Evolutionary conservation across 2,888 invertebrate genomes (phyloP), one percentile per base, ranked within the genome.

Genomic region (Andricus quercusramuli): DNA sequence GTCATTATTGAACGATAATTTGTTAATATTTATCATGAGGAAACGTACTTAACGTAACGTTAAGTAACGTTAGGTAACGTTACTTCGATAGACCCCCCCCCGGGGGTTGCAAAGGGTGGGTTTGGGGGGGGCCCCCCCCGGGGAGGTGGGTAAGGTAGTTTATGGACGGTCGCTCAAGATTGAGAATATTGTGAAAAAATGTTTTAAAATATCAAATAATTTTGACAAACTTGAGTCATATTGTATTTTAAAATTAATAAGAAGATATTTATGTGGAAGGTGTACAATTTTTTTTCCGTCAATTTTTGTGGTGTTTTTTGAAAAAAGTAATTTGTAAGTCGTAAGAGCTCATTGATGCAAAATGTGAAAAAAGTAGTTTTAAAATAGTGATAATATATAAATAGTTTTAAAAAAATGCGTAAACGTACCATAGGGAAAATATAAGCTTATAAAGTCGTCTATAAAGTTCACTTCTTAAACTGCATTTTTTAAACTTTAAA

Each of bases 341-440:
- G 13, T 47, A 47, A 17, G 17, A 17, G 56, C 56, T 56, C 56
- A 56, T 11, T 22, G n/a, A n/a, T n/a, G 56, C n/a, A 11, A 56
- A 56, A n/a, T 56, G 56, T 56, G 56, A 56, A n/a, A 56, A 56
- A n/a, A 56, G 56, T 22, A 59, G 59, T 22, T 59, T 59, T 59
- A 22, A 59, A 22, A 22, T 59, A 22, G 3, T 3, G 1, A 11
- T 22, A 8, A 22, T 22, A 0, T 59, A 22, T 59, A 59, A 22
- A 22, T 59, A n/a, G 22, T 56, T 59, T 41, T 41, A 4, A 0
- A 22, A 56, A 56, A 22, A 8, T 3, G 22, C 22, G 59, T 59
- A 22, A 11, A 11, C 13, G 13, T 59, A 59, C 56, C n/a, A 4
- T 22, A 59, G 11, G 11, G 11, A 59, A 59, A 22, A 59, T 3